Evolutionary conservation across 2,888 invertebrate genomes (phyloP).

Genomic region (Polydrusus cervinus): DNA sequence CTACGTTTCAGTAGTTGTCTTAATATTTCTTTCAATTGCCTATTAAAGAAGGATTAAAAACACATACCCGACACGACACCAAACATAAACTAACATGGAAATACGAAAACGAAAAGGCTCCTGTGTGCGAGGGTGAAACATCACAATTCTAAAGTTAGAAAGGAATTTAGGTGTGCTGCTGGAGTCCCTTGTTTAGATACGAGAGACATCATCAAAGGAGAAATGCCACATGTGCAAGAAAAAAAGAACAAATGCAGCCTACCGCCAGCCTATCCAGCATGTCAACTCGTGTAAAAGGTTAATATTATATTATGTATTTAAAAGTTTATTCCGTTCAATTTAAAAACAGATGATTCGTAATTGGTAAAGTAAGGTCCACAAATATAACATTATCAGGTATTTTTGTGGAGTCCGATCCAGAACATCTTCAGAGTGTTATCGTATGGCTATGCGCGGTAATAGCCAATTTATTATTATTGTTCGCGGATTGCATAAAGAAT

Average conservation of each 20-base stretch:
- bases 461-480: too few species aligned
- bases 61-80: constrained; percentile 23
- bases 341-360: too few species aligned
- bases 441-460: too few species aligned
- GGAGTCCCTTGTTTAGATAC: constrained; percentile 45
- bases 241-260: constrained; percentile 16
- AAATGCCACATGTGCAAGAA: constrained; percentile 45
- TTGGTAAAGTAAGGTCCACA: too few species aligned
- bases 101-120: constrained; percentile 45
- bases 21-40: constrained; percentile 15
- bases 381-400: too few species aligned
- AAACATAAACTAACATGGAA: constrained; percentile 33
- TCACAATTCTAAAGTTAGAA: constrained; percentile 50
- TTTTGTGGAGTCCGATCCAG: too few species aligned
- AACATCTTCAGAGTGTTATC: too few species aligned
- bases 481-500: too few species aligned
- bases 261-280: neutral
- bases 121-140: constrained; percentile 39
- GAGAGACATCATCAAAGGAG: constrained; percentile 35
- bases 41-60: constrained; percentile 24
- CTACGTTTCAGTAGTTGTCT: constrained; percentile 24
- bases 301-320: neutral
- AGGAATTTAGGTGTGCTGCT: constrained; percentile 40
- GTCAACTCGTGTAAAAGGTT: constrained; percentile 1
- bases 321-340: too few species aligned